These are phyloP conservation scores for Melinaea marsaeus DNA, from an alignment of 2,888 invertebrate species.

Conservation along the genomic window DNA sequence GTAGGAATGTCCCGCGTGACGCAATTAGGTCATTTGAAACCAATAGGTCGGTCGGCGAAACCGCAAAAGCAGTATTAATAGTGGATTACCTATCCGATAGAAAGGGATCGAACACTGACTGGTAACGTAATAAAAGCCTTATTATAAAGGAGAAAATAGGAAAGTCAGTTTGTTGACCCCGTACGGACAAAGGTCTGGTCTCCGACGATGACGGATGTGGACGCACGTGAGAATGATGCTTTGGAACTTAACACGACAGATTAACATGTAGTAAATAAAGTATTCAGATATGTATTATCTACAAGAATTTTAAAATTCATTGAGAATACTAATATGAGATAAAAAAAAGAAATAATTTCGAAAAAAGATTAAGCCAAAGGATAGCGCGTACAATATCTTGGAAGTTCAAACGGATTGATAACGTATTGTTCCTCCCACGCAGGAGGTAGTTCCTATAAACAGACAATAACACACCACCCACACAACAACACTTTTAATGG, in stretches of 20 bases:
- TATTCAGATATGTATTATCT: not conserved
- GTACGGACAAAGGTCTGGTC: constrained; percentile 23
- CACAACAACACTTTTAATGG: constrained; percentile 23
- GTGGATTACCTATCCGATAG: constrained; percentile 37
- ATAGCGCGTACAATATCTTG: constrained; percentile 13
- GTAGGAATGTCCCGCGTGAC: constrained; percentile 65
- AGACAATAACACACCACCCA: constrained; percentile 33
- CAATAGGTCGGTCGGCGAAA: constrained; percentile 60
- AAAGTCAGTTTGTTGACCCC: constrained; percentile 28
- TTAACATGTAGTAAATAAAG: not conserved
- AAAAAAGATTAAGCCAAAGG: not conserved
- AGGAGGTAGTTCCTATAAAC: constrained; percentile 22
- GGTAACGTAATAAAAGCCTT: constrained; percentile 28
- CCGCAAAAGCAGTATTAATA: constrained; percentile 62
- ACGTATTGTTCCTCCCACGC: constrained; percentile 33
- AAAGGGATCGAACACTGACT: constrained; percentile 23
- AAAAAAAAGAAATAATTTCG: not conserved
- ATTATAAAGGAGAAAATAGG: constrained; percentile 29
- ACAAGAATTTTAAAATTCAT: not conserved
- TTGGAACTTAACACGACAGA: not conserved
- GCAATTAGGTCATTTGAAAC: constrained; percentile 69
- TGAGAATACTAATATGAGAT: not conserved
- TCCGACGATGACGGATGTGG: constrained; percentile 20
- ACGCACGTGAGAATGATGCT: not conserved
- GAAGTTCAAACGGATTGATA: constrained; percentile 25